A percentile compares a stretch with the other conserved stretches of the same genome.
phyloP scores from a whole-genome alignment of 2,888 invertebrate genomes.

The Trissolcus brochymenae region DNA sequence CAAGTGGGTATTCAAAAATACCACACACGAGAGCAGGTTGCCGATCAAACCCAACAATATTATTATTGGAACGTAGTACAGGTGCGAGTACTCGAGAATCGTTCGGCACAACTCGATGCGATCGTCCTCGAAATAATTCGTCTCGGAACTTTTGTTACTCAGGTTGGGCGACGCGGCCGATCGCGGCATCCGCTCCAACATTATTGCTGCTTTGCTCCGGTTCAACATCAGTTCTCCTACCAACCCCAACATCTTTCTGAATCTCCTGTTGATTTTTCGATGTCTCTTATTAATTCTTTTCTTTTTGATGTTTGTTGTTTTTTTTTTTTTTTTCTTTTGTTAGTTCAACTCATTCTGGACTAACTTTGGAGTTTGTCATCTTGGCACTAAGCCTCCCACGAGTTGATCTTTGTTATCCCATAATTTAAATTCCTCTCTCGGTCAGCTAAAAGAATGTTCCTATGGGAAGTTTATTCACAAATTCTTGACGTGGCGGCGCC shows the following conservation, averaged over 20 bases:
- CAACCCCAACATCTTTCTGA: background rate
- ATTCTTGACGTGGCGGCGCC: slow-evolving; percentile 50
- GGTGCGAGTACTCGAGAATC: slow-evolving; percentile 77
- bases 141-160: slow-evolving; percentile 28
- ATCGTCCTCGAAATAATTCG: slow-evolving; percentile 60
- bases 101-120: slow-evolving; percentile 64
- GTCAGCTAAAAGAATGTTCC: slow-evolving; percentile 39
- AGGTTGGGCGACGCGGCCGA: slow-evolving; percentile 12
- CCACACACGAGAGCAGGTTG: slow-evolving; percentile 80
- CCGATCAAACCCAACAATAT: slow-evolving; percentile 80
- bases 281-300: background rate
- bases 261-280: background rate
- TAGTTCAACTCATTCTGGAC: too few relatives aligned
- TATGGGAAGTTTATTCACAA: slow-evolving; percentile 56
- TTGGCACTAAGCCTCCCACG: background rate
- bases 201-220: background rate
- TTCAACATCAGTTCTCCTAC: background rate
- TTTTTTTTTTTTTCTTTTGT: too few relatives aligned
- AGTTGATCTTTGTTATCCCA: slow-evolving; percentile 3
- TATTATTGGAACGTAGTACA: slow-evolving; percentile 80
- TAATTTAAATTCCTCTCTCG: slow-evolving; percentile 21
- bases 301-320: background rate
- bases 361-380: too few relatives aligned
- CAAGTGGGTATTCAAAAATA: slow-evolving; percentile 80
- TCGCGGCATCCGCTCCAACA: slow-evolving; percentile 7